phyloP scores from a whole-genome alignment of 2,888 invertebrate genomes.

The Metallyticus violacea region DNA sequence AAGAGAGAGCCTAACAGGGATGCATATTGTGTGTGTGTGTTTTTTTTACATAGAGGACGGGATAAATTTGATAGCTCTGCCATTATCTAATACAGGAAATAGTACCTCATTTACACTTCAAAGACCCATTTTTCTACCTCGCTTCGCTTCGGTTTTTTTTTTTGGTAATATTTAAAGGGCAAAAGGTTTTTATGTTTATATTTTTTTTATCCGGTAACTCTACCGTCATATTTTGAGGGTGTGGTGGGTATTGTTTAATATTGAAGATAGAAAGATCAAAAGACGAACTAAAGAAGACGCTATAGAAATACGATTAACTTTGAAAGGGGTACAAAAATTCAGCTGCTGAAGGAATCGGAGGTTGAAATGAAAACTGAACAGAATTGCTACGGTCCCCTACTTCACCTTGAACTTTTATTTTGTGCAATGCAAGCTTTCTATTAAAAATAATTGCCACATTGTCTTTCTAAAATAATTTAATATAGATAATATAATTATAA shows the following conservation, averaged over 20 bases:
- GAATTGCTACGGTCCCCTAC: too few relatives aligned
- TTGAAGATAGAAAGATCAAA: not conserved
- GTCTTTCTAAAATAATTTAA: too few relatives aligned
- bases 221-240: not conserved
- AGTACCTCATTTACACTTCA: not conserved
- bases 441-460: too few relatives aligned
- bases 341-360: too few relatives aligned
- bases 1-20: not conserved
- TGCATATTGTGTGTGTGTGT: not conserved
- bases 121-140: not conserved
- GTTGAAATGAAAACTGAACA: too few relatives aligned
- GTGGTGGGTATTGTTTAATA: not conserved
- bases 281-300: too few relatives aligned
- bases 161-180: not conserved
- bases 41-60: not conserved
- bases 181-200: not conserved
- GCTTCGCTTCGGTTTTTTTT: not conserved
- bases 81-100: not conserved
- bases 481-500: too few relatives aligned
- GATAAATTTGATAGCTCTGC: not conserved
- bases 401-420: too few relatives aligned
- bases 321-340: too few relatives aligned
- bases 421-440: too few relatives aligned
- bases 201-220: not conserved
- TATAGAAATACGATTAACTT: too few relatives aligned